Evolutionary conservation across 2,888 invertebrate species (phyloP).

Genomic region (Allacma fusca): DNA sequence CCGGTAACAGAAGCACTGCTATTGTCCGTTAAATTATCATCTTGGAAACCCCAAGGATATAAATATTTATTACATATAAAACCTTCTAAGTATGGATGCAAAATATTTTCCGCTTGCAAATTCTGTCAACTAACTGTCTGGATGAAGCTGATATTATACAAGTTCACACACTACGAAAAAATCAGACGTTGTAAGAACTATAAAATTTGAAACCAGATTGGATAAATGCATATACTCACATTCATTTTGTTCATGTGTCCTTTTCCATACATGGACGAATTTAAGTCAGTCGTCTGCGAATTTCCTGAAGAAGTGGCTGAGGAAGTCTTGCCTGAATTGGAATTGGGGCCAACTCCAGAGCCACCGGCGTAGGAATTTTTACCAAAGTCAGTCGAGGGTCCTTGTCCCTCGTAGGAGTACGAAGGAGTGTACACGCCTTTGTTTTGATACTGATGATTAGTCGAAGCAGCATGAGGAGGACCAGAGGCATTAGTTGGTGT

Average conservation of each 20-base stretch:
- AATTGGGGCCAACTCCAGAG: slow-evolving; percentile 57
- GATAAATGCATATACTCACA: slow-evolving; percentile 70
- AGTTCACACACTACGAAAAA: no score
- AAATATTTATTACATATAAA: no score
- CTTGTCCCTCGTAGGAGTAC: slow-evolving; percentile 55
- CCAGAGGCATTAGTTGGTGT: slow-evolving; percentile 58
- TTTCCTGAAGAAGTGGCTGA: slow-evolving; percentile 66
- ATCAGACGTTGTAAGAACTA: no score
- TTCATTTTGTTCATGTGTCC: slow-evolving; percentile 89
- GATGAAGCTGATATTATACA: no score
- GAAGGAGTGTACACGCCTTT: slow-evolving; percentile 58
- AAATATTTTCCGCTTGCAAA: no score
- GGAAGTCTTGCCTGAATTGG: slow-evolving; percentile 58
- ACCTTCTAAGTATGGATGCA: no score
- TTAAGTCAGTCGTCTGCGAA: slow-evolving; percentile 71
- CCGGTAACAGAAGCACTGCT: no score
- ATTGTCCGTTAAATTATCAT: no score
- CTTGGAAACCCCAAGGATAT: no score
- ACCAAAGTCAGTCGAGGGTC: slow-evolving; percentile 55
- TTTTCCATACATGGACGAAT: slow-evolving; percentile 85
- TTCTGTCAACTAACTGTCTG: no score
- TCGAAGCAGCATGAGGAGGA: slow-evolving; percentile 56
- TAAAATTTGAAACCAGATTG: no score
- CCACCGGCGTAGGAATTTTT: slow-evolving; percentile 58
- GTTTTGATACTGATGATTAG: slow-evolving; percentile 60